Evolutionary conservation across 2,113 vertebrate genomes (phyloP).

Genomic region (Crotalus tigris): DNA sequence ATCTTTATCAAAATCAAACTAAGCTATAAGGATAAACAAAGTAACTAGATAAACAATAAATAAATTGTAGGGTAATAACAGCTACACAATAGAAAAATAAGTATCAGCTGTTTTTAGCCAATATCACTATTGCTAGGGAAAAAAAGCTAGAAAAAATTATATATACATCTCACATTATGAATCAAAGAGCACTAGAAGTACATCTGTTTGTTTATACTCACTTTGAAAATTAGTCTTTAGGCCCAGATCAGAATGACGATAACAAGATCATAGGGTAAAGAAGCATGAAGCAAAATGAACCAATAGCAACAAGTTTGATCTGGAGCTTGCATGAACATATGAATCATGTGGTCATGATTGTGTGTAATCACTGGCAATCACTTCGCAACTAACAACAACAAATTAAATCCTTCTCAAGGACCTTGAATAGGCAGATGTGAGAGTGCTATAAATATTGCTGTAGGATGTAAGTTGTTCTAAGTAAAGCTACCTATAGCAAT

Average conservation of each 20-base stretch:
- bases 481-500: no score
- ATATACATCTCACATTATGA: conserved; percentile 12
- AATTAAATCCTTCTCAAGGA: no score
- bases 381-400: no score
- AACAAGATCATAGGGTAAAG: neutral
- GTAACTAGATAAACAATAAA: conserved; percentile 27
- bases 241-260: neutral
- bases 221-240: neutral
- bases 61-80: conserved; percentile 38
- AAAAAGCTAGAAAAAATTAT: conserved; percentile 21
- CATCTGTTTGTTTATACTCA: neutral
- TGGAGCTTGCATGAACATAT: accelerated
- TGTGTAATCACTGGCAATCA: neutral
- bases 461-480: no score
- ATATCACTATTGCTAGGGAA: neutral
- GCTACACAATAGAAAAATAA: conserved; percentile 22
- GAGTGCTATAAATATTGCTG: no score
- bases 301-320: neutral
- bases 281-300: neutral
- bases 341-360: neutral
- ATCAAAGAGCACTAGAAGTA: conserved; percentile 18
- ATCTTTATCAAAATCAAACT: conserved; percentile 41
- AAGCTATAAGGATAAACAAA: conserved; percentile 37
- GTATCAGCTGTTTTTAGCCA: conserved; percentile 21
- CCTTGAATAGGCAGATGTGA: no score